Percentiles rank a stretch among this genome's conserved stretches.
phyloP scores from a whole-genome alignment of 2,888 invertebrate genomes.

The Coremacera marginata region DNA sequence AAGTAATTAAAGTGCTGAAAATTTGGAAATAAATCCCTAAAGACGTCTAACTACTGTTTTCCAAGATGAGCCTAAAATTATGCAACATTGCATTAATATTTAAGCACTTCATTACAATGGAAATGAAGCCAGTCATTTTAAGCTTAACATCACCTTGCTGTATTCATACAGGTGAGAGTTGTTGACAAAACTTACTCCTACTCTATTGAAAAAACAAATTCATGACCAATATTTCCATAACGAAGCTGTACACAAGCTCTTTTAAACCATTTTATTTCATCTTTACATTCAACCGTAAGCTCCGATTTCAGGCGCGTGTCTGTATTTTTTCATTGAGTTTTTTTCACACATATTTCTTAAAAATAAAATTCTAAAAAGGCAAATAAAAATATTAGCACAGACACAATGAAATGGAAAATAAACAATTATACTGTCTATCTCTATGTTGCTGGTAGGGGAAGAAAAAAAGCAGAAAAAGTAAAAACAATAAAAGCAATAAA shows the following conservation, averaged over 20 bases:
- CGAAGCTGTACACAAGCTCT: neutral
- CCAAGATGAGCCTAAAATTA: neutral
- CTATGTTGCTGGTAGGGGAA: neutral
- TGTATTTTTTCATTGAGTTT: neutral
- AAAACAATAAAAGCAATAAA: constrained; percentile 1
- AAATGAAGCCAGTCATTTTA: neutral
- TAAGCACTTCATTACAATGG: neutral
- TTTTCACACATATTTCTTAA: no score
- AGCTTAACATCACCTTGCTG: neutral
- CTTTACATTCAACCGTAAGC: neutral
- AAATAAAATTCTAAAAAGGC: neutral
- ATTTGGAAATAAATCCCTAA: neutral
- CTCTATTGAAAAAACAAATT: no score
- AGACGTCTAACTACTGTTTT: neutral
- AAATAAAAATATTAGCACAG: neutral
- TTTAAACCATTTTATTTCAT: neutral
- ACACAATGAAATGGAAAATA: constrained; percentile 11
- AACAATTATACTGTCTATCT: constrained; percentile 1
- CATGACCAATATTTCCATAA: no score
- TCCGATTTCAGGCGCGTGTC: neutral
- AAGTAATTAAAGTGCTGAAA: neutral
- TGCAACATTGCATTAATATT: neutral
- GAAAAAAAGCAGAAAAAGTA: neutral
- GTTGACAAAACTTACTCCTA: neutral
- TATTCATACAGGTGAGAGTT: neutral